Evolutionary conservation across 2,113 vertebrate species (phyloP).

Genomic region (Lepisosteus oculatus): DNA sequence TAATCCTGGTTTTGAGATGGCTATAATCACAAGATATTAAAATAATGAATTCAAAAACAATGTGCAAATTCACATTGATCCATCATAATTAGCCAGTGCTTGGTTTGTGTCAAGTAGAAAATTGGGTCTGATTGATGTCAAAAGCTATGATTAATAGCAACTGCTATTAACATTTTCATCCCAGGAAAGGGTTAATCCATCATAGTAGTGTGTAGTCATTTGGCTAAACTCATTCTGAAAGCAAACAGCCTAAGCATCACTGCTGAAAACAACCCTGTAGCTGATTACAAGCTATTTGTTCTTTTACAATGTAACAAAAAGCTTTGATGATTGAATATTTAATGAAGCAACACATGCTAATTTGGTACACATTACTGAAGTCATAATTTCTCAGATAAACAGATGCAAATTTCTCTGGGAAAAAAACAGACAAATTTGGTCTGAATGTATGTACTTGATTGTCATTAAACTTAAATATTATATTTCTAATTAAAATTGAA

Average conservation of each 20-base stretch:
- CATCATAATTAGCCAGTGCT: constrained; percentile 13
- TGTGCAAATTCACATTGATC: background rate
- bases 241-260: constrained; percentile 54
- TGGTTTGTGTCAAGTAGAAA: constrained; percentile 13
- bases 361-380: constrained; percentile 31
- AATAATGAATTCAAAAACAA: background rate
- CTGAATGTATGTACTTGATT: constrained; percentile 17
- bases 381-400: constrained; percentile 50
- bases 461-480: constrained; percentile 25
- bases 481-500: constrained; percentile 22
- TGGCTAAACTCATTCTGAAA: constrained; percentile 33
- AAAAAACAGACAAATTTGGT: constrained; percentile 15
- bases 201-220: constrained; percentile 35
- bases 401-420: constrained; percentile 49
- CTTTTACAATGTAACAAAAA: constrained; percentile 28
- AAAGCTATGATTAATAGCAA: constrained; percentile 30
- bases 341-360: constrained; percentile 59
- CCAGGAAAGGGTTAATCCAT: constrained; percentile 24
- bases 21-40: too few relatives aligned
- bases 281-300: constrained; percentile 67
- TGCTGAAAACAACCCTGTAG: constrained; percentile 64
- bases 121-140: constrained; percentile 35
- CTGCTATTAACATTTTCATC: constrained; percentile 8
- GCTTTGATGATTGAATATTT: constrained; percentile 58
- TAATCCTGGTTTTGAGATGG: too few relatives aligned